phyloP scores from a whole-genome alignment of 2,797 vertebrate genomes.

The Neostethus bicornis region DNA sequence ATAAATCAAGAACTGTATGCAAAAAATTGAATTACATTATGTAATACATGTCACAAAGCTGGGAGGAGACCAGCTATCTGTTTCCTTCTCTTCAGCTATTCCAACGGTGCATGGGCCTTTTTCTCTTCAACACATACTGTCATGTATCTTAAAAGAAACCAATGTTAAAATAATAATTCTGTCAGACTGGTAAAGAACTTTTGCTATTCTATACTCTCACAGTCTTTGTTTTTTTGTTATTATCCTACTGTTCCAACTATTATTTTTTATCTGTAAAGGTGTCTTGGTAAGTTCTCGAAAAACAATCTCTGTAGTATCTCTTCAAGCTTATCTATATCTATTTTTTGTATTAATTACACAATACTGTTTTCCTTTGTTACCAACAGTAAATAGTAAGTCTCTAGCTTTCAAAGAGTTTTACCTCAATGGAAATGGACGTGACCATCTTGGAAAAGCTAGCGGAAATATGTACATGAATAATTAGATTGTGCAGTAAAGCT shows the following conservation, averaged over 20 bases:
- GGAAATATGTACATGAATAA: neutral
- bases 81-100: slow-evolving; percentile 37
- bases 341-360: slow-evolving; percentile 3
- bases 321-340: neutral
- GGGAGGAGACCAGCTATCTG: slow-evolving; percentile 28
- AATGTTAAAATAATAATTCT: slow-evolving; percentile 32
- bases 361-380: slow-evolving; percentile 4
- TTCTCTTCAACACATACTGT: slow-evolving; percentile 24
- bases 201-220: slow-evolving; percentile 23
- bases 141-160: slow-evolving; percentile 38
- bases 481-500: neutral
- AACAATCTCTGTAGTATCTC: slow-evolving; percentile 5
- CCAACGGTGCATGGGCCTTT: slow-evolving; percentile 35
- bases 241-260: slow-evolving; percentile 17
- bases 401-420: neutral
- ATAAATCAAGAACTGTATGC: slow-evolving; percentile 23
- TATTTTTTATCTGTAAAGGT: slow-evolving; percentile 11
- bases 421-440: neutral
- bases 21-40: slow-evolving; percentile 31
- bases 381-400: neutral
- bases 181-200: slow-evolving; percentile 22
- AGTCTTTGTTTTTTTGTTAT: slow-evolving; percentile 40
- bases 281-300: slow-evolving; percentile 17
- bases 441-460: neutral
- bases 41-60: slow-evolving; percentile 37